Conservation (phyloP, 2,113 vertebrate genomes). For the Psilopogon haemacephalus region DNA sequence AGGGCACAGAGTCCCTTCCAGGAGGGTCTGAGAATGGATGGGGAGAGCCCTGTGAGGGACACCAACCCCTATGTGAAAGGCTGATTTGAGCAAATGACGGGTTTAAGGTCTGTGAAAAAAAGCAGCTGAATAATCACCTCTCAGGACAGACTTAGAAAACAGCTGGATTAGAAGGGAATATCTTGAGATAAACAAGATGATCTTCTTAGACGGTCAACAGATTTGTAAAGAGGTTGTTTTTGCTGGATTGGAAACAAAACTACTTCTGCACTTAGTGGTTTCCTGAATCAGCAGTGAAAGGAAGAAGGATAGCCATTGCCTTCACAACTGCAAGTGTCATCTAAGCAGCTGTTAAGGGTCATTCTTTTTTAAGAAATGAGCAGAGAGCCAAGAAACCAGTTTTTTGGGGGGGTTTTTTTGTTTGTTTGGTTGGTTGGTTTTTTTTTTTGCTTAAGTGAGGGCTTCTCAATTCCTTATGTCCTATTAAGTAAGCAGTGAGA, state of each 20-base stretch:
- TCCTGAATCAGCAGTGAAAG: neutral
- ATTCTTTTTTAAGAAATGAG: neutral
- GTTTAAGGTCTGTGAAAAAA: neutral
- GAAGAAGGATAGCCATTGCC: neutral
- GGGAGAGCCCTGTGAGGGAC: neutral
- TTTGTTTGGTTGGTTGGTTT: no score
- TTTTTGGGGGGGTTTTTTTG: neutral
- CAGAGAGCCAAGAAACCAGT: neutral
- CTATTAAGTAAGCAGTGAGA: neutral
- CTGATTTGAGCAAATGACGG: neutral
- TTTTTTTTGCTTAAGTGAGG: accelerated
- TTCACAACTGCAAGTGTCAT: neutral
- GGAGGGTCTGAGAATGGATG: neutral
- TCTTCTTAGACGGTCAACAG: neutral
- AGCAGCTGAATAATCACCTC: neutral
- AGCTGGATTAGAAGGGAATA: neutral
- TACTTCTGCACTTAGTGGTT: neutral
- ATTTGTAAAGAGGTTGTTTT: neutral
- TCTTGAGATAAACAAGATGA: neutral
- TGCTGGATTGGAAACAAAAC: neutral
- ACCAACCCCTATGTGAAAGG: accelerated
- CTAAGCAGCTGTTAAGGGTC: neutral
- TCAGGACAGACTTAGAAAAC: neutral
- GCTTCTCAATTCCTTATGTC: neutral
- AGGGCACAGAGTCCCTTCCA: neutral